phyloP scores from a whole-genome alignment of 2,888 invertebrate species.

The Dastarcus helophoroides region DNA sequence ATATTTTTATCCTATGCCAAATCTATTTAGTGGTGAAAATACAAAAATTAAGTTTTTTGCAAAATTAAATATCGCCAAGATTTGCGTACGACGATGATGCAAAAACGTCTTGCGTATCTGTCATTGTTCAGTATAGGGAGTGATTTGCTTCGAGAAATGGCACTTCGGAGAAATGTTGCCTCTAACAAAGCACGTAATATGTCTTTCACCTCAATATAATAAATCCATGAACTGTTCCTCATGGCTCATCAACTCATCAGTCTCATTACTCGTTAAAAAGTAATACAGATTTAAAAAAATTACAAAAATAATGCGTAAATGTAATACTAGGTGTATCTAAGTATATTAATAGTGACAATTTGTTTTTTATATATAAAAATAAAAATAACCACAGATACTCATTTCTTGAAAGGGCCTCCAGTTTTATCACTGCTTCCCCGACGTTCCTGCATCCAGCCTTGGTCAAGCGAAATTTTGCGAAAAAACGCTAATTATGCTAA shows the following conservation, averaged over 20 bases:
- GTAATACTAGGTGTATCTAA: no score
- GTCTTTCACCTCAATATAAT: slow-evolving; percentile 2
- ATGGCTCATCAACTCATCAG: background rate
- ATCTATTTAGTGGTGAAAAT: no score
- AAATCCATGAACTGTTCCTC: slow-evolving; percentile 1
- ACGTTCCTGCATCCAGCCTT: background rate
- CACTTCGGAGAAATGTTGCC: slow-evolving; percentile 3
- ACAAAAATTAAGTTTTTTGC: no score
- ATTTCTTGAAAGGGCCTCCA: slow-evolving; percentile 2
- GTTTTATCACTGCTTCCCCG: slow-evolving; percentile 1
- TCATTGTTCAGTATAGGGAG: slow-evolving; percentile 4
- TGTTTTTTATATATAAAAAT: slow-evolving; percentile 1
- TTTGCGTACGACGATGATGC: no score
- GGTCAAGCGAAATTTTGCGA: no score
- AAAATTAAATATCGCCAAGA: no score
- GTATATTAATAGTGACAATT: slow-evolving; percentile 2
- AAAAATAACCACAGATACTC: slow-evolving; percentile 1
- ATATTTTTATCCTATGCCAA: slow-evolving; percentile 1
- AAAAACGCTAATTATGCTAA: no score
- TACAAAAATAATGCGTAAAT: slow-evolving; percentile 1
- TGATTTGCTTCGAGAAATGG: slow-evolving; percentile 3
- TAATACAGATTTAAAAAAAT: slow-evolving; percentile 1
- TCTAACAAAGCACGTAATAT: slow-evolving; percentile 1
- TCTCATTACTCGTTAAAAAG: background rate
- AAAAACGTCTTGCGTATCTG: slow-evolving; percentile 3